Percentiles rank a stretch among this genome's conserved stretches.
Conservation (phyloP, 2,113 vertebrate species). For the Limnothrissa miodon region DNA sequence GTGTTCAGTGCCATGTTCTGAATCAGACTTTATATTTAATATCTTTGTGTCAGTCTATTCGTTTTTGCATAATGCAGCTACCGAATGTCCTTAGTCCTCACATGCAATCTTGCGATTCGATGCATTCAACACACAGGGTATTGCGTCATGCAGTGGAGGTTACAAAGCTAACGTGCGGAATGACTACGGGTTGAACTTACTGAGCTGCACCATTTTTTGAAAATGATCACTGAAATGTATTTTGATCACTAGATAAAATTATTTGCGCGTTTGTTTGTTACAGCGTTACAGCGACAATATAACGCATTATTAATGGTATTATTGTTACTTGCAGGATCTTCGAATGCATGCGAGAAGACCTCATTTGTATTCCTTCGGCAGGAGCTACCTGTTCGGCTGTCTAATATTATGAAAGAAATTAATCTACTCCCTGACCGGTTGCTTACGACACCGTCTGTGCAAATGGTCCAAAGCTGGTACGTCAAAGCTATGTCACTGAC, state of each 20-base stretch:
- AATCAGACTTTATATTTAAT: neutral
- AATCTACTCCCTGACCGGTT: slow-evolving; percentile 86
- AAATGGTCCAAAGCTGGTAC: slow-evolving; percentile 91
- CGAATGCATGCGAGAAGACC: slow-evolving; percentile 93
- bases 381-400: slow-evolving; percentile 90
- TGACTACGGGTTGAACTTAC: neutral
- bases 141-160: slow-evolving; percentile 55
- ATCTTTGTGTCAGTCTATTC: neutral
- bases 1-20: neutral
- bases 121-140: slow-evolving; percentile 18
- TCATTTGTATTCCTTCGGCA: slow-evolving; percentile 90
- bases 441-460: slow-evolving; percentile 84
- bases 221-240: neutral
- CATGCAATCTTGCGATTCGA: neutral
- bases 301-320: neutral
- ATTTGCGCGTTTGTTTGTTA: neutral
- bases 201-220: neutral
- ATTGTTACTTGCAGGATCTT: slow-evolving; percentile 74
- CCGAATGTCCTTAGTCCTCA: too few relatives aligned
- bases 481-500: neutral
- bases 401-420: slow-evolving; percentile 98
- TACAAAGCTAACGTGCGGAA: too few relatives aligned
- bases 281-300: neutral
- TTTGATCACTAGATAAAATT: neutral
- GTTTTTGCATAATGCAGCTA: neutral